Conservation (phyloP, 2,797 vertebrate species). For the Gorsachius magnificus region DNA sequence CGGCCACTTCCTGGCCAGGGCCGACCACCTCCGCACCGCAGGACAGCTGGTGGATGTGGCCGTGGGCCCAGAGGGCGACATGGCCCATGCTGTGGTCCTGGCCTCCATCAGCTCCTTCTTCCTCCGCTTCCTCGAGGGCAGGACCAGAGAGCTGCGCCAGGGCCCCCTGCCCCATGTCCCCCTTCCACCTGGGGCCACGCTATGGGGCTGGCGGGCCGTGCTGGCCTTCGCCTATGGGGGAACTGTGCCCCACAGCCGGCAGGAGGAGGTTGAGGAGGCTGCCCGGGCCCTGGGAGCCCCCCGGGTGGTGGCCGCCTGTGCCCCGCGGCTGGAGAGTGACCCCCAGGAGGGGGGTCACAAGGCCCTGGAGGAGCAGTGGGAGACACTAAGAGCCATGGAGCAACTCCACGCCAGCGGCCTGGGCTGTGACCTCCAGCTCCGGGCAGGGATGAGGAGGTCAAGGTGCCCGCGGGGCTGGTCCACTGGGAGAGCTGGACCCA, state of each 20-base stretch:
- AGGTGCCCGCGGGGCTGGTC: neutral
- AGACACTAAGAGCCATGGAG: conserved; percentile 39
- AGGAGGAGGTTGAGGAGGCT: conserved; percentile 6
- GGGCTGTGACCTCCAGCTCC: conserved; percentile 55
- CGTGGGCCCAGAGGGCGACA: conserved; percentile 1
- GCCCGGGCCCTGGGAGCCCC: conserved; percentile 27
- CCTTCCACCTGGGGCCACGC: neutral
- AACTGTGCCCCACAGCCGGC: neutral
- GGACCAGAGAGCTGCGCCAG: neutral
- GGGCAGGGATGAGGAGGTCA: neutral
- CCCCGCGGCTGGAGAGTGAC: neutral
- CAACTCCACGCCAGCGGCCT: neutral
- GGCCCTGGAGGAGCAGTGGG: conserved; percentile 56
- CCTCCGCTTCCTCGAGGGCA: conserved; percentile 19
- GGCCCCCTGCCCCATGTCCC: neutral
- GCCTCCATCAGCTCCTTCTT: conserved; percentile 64
- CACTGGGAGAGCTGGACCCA: neutral
- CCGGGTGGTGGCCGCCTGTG: neutral
- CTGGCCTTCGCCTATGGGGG: conserved; percentile 46
- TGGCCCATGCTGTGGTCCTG: conserved; percentile 50
- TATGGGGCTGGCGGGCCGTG: conserved; percentile 48
- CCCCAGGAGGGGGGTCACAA: neutral
- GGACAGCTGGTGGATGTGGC: conserved; percentile 52
- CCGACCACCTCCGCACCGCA: neutral
- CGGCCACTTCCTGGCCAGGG: neutral